These are phyloP conservation scores for Clusia tigrina DNA, from an alignment of 2,888 invertebrate species.

Conservation along the genomic window DNA sequence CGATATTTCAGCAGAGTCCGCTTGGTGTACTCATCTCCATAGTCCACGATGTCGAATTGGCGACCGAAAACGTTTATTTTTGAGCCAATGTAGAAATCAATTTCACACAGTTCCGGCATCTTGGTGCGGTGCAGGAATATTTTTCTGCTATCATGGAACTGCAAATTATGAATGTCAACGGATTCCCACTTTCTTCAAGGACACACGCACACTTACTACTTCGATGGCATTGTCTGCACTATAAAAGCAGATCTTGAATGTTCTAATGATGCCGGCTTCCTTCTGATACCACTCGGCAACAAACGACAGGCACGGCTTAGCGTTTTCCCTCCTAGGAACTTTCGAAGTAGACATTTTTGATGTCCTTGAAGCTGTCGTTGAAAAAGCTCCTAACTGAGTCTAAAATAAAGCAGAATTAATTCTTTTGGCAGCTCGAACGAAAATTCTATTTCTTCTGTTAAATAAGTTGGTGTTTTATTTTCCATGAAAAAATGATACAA, in stretches of 20 bases:
- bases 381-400: too few relatives aligned
- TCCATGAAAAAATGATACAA: too few relatives aligned
- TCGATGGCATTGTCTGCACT: constrained; percentile 81
- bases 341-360: too few relatives aligned
- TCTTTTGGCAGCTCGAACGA: too few relatives aligned
- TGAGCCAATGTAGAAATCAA: constrained; percentile 78
- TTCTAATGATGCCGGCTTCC: constrained; percentile 76
- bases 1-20: constrained; percentile 67
- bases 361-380: too few relatives aligned
- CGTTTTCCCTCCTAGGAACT: too few relatives aligned
- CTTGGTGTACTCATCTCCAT: constrained; percentile 75
- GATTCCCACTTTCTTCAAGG: too few relatives aligned
- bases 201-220: constrained; percentile 68
- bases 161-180: constrained; percentile 2
- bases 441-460: too few relatives aligned
- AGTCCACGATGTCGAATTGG: constrained; percentile 76
- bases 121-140: constrained; percentile 72
- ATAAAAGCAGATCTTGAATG: constrained; percentile 80
- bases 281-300: constrained; percentile 89
- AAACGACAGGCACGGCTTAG: constrained; percentile 69
- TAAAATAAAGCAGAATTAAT: too few relatives aligned
- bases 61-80: constrained; percentile 78
- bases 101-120: constrained; percentile 71
- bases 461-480: too few relatives aligned
- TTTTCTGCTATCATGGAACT: constrained; percentile 73